Conservation (phyloP, 2,797 vertebrate genomes). For the Psittacula derbiana region DNA sequence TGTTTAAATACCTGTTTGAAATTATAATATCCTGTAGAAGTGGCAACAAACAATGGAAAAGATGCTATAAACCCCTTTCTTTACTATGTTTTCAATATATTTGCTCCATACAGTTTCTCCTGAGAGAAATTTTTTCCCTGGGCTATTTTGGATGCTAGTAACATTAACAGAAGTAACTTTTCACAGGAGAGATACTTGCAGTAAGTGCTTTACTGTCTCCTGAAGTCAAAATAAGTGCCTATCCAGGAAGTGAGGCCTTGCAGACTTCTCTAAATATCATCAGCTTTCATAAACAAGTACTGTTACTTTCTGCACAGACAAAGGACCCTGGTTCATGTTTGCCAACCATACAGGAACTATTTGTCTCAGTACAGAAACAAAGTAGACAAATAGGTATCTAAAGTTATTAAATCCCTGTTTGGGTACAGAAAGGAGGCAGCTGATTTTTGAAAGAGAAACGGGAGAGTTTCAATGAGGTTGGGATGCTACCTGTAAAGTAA, state of each 20-base stretch:
- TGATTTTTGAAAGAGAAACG: not conserved
- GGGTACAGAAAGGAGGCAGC: not conserved
- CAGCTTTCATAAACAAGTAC: not conserved
- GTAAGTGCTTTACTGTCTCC: not conserved
- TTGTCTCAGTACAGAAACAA: not conserved
- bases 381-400: not conserved
- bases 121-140: not conserved
- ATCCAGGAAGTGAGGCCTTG: not conserved
- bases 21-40: not conserved
- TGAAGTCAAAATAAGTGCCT: not conserved
- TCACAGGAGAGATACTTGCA: not conserved
- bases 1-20: not conserved
- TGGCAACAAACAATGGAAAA: not conserved
- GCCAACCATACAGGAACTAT: not conserved
- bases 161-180: not conserved
- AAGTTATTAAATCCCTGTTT: not conserved
- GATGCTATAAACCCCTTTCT: not conserved
- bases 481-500: not conserved
- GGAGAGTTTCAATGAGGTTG: not conserved
- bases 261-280: constrained; percentile 8
- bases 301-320: not conserved
- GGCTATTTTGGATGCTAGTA: not conserved
- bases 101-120: not conserved
- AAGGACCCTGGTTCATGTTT: not conserved
- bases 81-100: not conserved